Conservation (phyloP, 2,797 vertebrate species). For the Poecilia picta region DNA sequence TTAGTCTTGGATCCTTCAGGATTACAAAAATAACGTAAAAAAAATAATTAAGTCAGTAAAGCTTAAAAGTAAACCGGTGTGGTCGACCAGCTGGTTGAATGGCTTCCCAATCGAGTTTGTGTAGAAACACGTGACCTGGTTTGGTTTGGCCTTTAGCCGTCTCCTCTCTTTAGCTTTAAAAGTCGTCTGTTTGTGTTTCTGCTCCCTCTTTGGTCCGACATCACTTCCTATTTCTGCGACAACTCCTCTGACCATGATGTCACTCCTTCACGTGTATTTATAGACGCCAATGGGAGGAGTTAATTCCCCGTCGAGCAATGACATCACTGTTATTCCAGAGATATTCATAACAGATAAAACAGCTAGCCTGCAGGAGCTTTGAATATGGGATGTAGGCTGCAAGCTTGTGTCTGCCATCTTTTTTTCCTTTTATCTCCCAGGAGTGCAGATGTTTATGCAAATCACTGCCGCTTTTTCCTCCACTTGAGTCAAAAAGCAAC, state of each 20-base stretch:
- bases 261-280: slow-evolving; percentile 53
- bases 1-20: not conserved
- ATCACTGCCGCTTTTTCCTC: slow-evolving; percentile 17
- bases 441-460: slow-evolving; percentile 42
- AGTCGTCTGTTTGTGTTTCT: slow-evolving; percentile 16
- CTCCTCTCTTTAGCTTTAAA: slow-evolving; percentile 37
- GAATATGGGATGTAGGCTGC: slow-evolving; percentile 13
- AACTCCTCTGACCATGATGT: slow-evolving; percentile 46
- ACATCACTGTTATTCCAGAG: slow-evolving; percentile 67
- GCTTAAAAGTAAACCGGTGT: slow-evolving; percentile 56
- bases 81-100: slow-evolving; percentile 24
- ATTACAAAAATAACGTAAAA: not conserved
- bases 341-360: slow-evolving; percentile 57
- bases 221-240: slow-evolving; percentile 8
- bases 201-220: slow-evolving; percentile 13
- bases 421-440: slow-evolving; percentile 16
- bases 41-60: not conserved
- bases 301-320: slow-evolving; percentile 39
- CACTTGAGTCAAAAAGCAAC: not conserved
- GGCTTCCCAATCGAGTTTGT: not conserved
- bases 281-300: slow-evolving; percentile 47
- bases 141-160: slow-evolving; percentile 29
- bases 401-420: slow-evolving; percentile 14
- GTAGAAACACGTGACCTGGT: slow-evolving; percentile 30
- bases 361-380: slow-evolving; percentile 44